Conservation (phyloP, 2,888 invertebrate genomes). For the Oxycera nigricornis region DNA sequence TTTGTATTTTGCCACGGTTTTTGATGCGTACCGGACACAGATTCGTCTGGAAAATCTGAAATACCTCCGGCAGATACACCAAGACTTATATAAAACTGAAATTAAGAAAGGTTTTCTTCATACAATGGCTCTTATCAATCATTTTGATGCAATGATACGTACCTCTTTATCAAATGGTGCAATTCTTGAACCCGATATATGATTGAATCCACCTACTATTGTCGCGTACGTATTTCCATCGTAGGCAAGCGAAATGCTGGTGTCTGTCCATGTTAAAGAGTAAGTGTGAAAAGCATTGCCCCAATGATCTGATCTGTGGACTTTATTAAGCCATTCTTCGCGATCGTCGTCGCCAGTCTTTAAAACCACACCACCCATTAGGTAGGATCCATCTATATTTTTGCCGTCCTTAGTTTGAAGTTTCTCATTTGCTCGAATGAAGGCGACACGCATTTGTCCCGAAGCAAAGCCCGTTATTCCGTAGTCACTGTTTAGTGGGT, state of each 20-base stretch:
- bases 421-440: slow-evolving; percentile 69
- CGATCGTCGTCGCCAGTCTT: slow-evolving; percentile 55
- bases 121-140: neutral
- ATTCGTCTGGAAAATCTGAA: slow-evolving; percentile 71
- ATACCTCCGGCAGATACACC: slow-evolving; percentile 82
- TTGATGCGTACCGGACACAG: slow-evolving; percentile 45
- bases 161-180: slow-evolving; percentile 81
- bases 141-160: slow-evolving; percentile 46
- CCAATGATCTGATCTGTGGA: slow-evolving; percentile 60
- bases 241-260: slow-evolving; percentile 57
- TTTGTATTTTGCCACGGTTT: slow-evolving; percentile 81
- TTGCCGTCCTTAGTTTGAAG: slow-evolving; percentile 51
- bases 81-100: slow-evolving; percentile 77
- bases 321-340: slow-evolving; percentile 61
- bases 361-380: slow-evolving; percentile 55
- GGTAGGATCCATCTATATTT: slow-evolving; percentile 52
- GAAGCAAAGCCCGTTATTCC: slow-evolving; percentile 68
- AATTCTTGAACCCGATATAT: slow-evolving; percentile 64
- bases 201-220: slow-evolving; percentile 57
- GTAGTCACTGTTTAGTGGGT: slow-evolving; percentile 70
- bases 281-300: slow-evolving; percentile 73
- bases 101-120: neutral
- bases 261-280: slow-evolving; percentile 69
- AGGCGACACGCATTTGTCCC: slow-evolving; percentile 76
- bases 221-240: slow-evolving; percentile 67